Evolutionary conservation across 2,888 invertebrate species (phyloP).

Genomic region (Apomyelois bistriatella): DNA sequence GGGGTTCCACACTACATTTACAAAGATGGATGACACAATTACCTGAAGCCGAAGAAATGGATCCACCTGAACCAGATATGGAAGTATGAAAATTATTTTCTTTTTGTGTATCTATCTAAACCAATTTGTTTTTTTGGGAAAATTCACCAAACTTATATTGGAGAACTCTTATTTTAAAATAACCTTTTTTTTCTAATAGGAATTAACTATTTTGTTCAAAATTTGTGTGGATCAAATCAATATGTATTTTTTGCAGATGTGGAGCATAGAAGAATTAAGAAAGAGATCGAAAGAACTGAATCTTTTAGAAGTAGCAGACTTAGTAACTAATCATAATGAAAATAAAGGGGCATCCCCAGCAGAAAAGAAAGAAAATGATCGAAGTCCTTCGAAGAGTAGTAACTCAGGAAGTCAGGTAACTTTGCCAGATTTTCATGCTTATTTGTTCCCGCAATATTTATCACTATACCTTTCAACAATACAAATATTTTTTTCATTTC

Average conservation of each 20-base stretch:
- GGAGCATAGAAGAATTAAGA: slow-evolving; percentile 86
- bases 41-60: slow-evolving; percentile 80
- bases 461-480: not conserved
- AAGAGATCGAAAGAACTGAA: slow-evolving; percentile 85
- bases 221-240: not conserved
- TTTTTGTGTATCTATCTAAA: not conserved
- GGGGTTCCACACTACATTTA: slow-evolving; percentile 86
- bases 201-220: too few species aligned
- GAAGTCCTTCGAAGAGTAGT: slow-evolving; percentile 86
- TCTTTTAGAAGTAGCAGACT: slow-evolving; percentile 72
- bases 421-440: not conserved
- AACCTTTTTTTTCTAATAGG: too few species aligned
- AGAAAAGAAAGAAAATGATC: slow-evolving; percentile 80
- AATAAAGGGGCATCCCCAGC: slow-evolving; percentile 48
- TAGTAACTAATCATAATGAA: slow-evolving; percentile 51
- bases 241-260: slow-evolving; percentile 55
- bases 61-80: slow-evolving; percentile 76
- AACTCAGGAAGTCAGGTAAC: slow-evolving; percentile 88
- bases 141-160: too few species aligned
- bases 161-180: too few species aligned
- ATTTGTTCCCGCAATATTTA: too few species aligned
- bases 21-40: slow-evolving; percentile 91
- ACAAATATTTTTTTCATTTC: slow-evolving; percentile 30
- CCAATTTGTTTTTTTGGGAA: too few species aligned
- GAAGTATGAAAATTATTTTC: slow-evolving; percentile 52